These are phyloP conservation scores for Argyrosomus regius DNA, from an alignment of 2,797 vertebrate species.

Conservation along the genomic window DNA sequence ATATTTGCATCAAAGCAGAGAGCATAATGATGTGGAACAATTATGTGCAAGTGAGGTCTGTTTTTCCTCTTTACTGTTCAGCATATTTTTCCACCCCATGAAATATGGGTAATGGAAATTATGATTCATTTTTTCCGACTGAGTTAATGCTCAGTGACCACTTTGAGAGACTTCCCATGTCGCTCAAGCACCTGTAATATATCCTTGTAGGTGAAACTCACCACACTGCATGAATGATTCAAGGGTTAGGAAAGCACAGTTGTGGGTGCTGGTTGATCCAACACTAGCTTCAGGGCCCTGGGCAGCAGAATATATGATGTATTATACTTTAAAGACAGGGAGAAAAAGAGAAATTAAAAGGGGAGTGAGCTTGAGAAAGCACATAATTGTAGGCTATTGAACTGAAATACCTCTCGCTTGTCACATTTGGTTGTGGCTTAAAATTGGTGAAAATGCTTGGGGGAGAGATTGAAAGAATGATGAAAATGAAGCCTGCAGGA, in stretches of 20 bases:
- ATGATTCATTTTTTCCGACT: conserved; percentile 22
- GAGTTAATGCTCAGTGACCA: conserved; percentile 9
- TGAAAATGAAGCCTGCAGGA: conserved; percentile 29
- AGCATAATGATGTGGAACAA: background rate
- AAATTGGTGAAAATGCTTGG: conserved; percentile 22
- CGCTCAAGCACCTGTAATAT: conserved; percentile 1
- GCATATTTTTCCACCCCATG: background rate
- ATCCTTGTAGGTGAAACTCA: conserved; percentile 3
- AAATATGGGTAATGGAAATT: background rate
- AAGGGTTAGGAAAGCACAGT: background rate
- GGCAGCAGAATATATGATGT: conserved; percentile 2
- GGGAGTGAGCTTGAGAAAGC: background rate
- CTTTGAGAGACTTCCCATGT: conserved; percentile 4
- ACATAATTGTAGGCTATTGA: background rate
- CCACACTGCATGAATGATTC: conserved; percentile 18
- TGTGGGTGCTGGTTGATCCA: background rate
- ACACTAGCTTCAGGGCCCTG: conserved; percentile 2
- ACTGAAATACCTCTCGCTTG: conserved; percentile 19
- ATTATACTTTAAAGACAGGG: conserved; percentile 6
- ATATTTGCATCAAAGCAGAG: background rate
- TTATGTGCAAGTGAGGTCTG: background rate
- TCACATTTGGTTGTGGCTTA: background rate
- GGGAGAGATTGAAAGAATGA: conserved; percentile 20
- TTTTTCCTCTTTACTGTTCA: background rate
- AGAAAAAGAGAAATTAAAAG: conserved; percentile 3